These are phyloP conservation scores for Diglossa brunneiventris DNA, from an alignment of 2,113 vertebrate species.

Conservation along the genomic window DNA sequence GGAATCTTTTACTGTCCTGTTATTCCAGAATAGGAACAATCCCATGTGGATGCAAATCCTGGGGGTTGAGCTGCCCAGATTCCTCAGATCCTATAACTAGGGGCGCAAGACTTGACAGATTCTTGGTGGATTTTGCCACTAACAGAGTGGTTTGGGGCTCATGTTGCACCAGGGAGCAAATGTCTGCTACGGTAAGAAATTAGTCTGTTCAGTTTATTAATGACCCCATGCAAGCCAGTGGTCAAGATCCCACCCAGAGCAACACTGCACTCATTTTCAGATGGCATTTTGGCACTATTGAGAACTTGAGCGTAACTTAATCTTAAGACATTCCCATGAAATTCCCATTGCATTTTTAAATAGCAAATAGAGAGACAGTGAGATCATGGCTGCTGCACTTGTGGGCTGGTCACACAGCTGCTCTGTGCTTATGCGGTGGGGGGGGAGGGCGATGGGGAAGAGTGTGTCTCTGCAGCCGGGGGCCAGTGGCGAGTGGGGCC, in stretches of 20 bases:
- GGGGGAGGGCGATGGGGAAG: too few relatives aligned
- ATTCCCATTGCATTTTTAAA: constrained; percentile 37
- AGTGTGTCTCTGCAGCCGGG: fast-evolving
- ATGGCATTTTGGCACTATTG: neutral
- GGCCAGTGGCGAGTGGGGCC: fast-evolving
- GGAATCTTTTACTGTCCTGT: fast-evolving
- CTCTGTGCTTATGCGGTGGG: fast-evolving
- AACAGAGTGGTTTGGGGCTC: neutral
- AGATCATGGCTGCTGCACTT: neutral
- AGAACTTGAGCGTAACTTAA: constrained; percentile 2
- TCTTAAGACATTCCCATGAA: neutral
- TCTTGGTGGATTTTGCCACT: neutral
- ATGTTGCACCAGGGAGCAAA: neutral
- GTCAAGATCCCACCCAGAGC: neutral
- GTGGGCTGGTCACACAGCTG: neutral
- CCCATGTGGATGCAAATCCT: neutral
- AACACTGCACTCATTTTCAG: neutral
- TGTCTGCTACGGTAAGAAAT: neutral
- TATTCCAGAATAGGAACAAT: neutral
- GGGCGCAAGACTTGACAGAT: neutral
- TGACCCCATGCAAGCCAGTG: fast-evolving
- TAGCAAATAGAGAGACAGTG: constrained; percentile 50
- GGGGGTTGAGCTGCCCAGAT: neutral
- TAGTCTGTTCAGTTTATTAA: neutral
- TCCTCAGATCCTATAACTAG: neutral